Percentiles rank a stretch among this genome's conserved stretches.
phyloP scores from a whole-genome alignment of 2,797 vertebrate species.

The Anableps anableps region DNA sequence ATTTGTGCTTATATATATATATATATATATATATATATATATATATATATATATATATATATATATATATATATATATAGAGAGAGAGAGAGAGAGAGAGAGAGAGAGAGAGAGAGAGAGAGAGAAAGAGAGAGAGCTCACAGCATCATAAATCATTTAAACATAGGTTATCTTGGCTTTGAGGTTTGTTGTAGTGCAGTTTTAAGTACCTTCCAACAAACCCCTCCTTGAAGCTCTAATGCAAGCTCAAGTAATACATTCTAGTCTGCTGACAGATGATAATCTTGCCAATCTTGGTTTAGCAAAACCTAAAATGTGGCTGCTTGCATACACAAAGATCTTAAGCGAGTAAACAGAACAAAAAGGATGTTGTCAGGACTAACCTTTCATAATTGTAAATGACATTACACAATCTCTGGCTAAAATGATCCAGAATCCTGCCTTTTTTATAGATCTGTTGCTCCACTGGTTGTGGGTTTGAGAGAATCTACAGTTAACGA shows the following conservation, averaged over 20 bases:
- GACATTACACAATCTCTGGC: not conserved
- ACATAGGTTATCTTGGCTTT: not conserved
- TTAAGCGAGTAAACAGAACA: not conserved
- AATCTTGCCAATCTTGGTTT: not conserved
- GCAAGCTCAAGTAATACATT: not conserved
- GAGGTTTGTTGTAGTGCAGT: not conserved
- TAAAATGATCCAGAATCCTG: not conserved
- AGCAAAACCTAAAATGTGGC: not conserved
- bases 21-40: no score
- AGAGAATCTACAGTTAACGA: constrained; percentile 2
- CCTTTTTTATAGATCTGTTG: not conserved
- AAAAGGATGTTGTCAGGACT: not conserved
- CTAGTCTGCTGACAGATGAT: not conserved
- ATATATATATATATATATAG: no score
- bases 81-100: no score
- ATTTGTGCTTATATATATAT: not conserved
- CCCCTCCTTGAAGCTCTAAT: not conserved
- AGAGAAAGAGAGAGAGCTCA: not conserved
- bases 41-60: no score
- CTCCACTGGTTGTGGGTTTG: not conserved
- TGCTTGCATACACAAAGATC: not conserved
- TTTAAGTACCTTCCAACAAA: constrained; percentile 4
- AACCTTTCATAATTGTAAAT: not conserved
- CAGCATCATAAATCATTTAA: not conserved
- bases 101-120: no score